A percentile compares a stretch with the other conserved stretches of the same genome.
phyloP scores from a whole-genome alignment of 2,888 invertebrate species.

The Eupithecia centaureata region DNA sequence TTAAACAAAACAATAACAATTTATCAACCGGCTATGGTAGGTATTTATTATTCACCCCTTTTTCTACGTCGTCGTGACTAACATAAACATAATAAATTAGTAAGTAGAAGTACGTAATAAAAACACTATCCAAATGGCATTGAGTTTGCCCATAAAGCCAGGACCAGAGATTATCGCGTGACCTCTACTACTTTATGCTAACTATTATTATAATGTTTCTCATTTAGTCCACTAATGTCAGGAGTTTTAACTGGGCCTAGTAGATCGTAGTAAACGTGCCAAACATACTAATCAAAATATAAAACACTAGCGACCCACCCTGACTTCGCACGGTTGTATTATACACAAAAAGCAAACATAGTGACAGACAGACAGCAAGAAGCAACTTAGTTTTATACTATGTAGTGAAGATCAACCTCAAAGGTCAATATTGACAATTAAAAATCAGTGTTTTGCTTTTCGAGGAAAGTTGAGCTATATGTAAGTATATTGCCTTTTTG shows the following conservation, averaged over 20 bases:
- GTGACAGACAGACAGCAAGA: too few relatives aligned
- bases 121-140: slow-evolving; percentile 8
- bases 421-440: too few relatives aligned
- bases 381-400: too few relatives aligned
- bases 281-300: neutral
- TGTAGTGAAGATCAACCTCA: too few relatives aligned
- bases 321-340: too few relatives aligned
- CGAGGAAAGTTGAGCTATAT: too few relatives aligned
- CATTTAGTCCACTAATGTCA: slow-evolving; percentile 38
- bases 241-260: slow-evolving; percentile 22
- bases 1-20: neutral
- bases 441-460: too few relatives aligned
- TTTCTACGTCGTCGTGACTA: slow-evolving; percentile 6
- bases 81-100: slow-evolving; percentile 11
- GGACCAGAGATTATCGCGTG: slow-evolving; percentile 51
- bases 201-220: slow-evolving; percentile 48
- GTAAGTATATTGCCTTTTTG: too few relatives aligned
- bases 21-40: neutral
- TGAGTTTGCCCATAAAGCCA: slow-evolving; percentile 16
- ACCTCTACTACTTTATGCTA: slow-evolving; percentile 51
- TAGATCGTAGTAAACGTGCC: slow-evolving; percentile 6
- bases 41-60: slow-evolving; percentile 3
- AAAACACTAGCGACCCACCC: neutral
- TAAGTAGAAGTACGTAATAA: neutral
- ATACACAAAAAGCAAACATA: too few relatives aligned